Evolutionary conservation across 2,797 vertebrate species (phyloP).

Genomic region (Phrynocephalus forsythii): DNA sequence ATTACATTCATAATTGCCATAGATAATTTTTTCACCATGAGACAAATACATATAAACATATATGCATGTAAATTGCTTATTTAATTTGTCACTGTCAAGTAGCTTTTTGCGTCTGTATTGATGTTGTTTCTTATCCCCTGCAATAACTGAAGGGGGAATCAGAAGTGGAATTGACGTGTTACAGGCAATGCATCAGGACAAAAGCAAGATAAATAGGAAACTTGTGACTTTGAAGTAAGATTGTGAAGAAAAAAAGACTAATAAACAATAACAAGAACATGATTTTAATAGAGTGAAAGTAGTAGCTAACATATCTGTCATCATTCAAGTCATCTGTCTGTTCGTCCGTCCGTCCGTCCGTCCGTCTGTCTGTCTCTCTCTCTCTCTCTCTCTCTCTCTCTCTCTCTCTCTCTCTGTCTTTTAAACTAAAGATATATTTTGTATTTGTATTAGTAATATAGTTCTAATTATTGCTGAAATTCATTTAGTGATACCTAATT

Average conservation of each 20-base stretch:
- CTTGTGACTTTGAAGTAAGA: background rate
- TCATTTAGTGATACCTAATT: background rate
- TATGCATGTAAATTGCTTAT: background rate
- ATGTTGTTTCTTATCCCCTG: conserved; percentile 29
- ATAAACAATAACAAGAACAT: conserved; percentile 33
- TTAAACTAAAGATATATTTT: conserved; percentile 27
- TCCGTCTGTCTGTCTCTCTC: no score
- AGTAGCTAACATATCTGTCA: background rate
- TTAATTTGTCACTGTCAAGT: background rate
- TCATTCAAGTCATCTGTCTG: no score
- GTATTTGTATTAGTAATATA: background rate
- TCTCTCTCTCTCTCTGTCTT: no score
- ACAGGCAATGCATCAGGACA: background rate
- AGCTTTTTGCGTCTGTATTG: conserved; percentile 12
- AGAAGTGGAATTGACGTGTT: conserved; percentile 9
- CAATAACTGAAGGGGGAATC: background rate
- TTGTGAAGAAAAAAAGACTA: conserved; percentile 22
- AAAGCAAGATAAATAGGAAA: background rate
- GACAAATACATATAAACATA: background rate
- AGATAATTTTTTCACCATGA: no score
- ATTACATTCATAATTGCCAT: no score
- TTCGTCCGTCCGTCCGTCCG: no score
- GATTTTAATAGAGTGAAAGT: conserved; percentile 24
- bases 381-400: no score
- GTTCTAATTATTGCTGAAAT: background rate